phyloP scores from a whole-genome alignment of 2,888 invertebrate genomes.

The Apodemia duryi region DNA sequence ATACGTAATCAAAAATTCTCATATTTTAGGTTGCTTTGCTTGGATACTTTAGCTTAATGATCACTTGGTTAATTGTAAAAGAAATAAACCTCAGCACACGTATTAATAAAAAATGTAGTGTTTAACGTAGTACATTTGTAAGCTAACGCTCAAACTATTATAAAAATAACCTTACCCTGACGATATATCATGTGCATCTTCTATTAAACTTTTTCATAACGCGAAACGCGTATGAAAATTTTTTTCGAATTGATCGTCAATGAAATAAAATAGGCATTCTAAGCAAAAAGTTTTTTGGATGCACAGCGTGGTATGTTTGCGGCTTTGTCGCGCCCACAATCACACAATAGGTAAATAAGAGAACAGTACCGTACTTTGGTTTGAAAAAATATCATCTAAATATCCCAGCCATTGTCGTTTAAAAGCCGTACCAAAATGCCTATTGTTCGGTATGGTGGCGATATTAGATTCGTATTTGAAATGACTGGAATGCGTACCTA shows the following conservation, averaged over 20 bases:
- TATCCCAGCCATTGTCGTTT: constrained; percentile 73
- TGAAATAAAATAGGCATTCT: constrained; percentile 74
- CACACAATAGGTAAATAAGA: constrained; percentile 76
- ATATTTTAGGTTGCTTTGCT: no score
- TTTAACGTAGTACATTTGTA: constrained; percentile 28
- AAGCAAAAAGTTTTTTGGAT: constrained; percentile 62
- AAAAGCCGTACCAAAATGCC: constrained; percentile 72
- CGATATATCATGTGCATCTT: constrained; percentile 71
- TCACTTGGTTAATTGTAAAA: constrained; percentile 36
- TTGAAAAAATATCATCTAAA: constrained; percentile 73
- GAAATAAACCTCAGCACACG: constrained; percentile 12
- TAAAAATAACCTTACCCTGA: constrained; percentile 51
- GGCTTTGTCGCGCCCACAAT: constrained; percentile 77
- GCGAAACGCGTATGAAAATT: constrained; percentile 43
- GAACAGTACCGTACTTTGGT: constrained; percentile 57
- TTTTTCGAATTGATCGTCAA: constrained; percentile 55
- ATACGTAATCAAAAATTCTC: not conserved
- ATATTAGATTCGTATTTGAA: constrained; percentile 70
- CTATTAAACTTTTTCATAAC: constrained; percentile 58
- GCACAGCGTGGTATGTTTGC: constrained; percentile 74
- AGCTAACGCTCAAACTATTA: constrained; percentile 38
- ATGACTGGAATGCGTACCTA: constrained; percentile 21
- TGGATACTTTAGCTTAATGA: constrained; percentile 23
- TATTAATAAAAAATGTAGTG: no score
- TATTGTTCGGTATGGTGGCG: constrained; percentile 73